A percentile compares a stretch with the other conserved stretches of the same genome.
Conservation (phyloP, 2,113 vertebrate species). For the Microcebus jonahi region DNA sequence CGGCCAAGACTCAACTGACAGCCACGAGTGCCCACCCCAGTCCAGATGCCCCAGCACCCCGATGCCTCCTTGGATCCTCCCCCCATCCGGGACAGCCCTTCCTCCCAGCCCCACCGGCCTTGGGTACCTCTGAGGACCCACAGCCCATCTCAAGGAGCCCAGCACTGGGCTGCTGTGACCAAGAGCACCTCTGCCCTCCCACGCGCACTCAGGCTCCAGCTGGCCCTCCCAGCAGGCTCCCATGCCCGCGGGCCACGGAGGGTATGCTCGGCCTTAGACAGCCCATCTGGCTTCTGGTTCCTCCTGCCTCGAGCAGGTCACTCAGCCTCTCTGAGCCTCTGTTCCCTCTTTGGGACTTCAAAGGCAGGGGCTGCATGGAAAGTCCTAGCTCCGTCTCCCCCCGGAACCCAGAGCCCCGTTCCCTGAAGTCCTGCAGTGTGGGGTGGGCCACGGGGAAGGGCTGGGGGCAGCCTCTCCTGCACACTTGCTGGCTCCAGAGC, state of each 20-base stretch:
- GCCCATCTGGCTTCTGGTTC: background rate
- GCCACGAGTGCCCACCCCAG: background rate
- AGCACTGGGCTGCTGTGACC: background rate
- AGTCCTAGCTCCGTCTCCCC: background rate
- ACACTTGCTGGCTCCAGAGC: background rate
- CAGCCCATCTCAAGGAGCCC: background rate
- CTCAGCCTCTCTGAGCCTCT: background rate
- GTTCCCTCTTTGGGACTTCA: background rate
- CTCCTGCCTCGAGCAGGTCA: background rate
- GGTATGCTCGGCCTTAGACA: background rate
- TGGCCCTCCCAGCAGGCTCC: background rate
- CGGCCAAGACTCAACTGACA: fast-evolving
- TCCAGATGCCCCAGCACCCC: background rate
- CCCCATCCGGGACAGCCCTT: background rate
- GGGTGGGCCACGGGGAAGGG: background rate
- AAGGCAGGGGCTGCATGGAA: background rate
- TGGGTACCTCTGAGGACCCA: background rate
- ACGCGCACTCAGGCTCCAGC: background rate
- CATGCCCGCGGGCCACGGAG: background rate
- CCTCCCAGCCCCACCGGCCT: background rate
- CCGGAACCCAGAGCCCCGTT: no score
- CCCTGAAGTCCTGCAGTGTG: background rate
- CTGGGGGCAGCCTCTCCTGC: background rate
- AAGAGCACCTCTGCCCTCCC: background rate
- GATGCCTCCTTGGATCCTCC: background rate